Base-by-base conservation (phyloP, 2,797 vertebrate species). In the Arnoldichthys spilopterus region DNA sequence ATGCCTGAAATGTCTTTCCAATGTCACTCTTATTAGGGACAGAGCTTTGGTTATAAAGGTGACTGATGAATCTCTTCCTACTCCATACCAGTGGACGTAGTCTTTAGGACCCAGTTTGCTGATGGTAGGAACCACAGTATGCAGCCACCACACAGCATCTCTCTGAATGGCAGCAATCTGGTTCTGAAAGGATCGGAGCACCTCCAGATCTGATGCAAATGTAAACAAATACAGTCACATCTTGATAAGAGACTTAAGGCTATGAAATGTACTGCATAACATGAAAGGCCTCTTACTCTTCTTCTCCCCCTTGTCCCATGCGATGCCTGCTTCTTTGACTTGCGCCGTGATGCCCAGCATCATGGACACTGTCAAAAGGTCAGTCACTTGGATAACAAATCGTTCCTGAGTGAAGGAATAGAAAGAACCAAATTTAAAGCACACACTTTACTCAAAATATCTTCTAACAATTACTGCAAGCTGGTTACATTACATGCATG, bases 261-360 rank as follows among this genome's bases (percentile, higher is more conserved):
- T 59, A 79, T 3, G 32, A 3, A 45, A 72, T 4, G 1, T 32
- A 16, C 6, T 18, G 26, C 8, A 71, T n/a, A 40, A 11, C 0
- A 16, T 22, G 0, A 26, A 8, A 45, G 2, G 70, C 0, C 1
- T 59, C 95, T 92, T 90, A 99, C 98, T 99, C 86, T 98, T 98
- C 83, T 99, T 99, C 87, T 99, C 98, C 82, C 98, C 98, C 91
- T 98, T 99, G 93, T 99, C 98, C 97, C 98, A 99, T 0, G 97
- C 98, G 18, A 99, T 83, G 66, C 98, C 98, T 0, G 98, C 96
- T 86, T 99, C 98, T 89, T 99, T 99, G 87, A 99, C 98, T 88
- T 99, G 98, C 43, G 94, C 97, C 0, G 98, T 99, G 86, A 99
- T 99, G 77, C 98, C 97, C 85, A 99, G 86, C 98, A 99, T 99